phyloP scores from a whole-genome alignment of 2,113 vertebrate genomes.

The Ochotona princeps region DNA sequence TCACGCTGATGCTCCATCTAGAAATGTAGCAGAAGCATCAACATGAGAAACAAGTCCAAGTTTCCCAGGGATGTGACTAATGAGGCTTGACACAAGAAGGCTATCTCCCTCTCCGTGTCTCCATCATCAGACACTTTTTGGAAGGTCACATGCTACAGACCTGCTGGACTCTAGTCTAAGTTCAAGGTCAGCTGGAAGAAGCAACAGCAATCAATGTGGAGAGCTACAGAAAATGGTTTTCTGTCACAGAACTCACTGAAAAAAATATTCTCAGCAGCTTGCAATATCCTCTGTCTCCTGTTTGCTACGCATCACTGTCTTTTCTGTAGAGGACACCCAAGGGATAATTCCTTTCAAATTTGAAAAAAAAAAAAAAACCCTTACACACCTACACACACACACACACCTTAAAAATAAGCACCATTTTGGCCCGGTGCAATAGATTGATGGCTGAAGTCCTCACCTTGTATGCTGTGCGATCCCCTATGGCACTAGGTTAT shows the following conservation, averaged over 20 bases:
- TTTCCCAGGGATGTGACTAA: conserved; percentile 14
- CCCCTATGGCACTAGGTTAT: too few species aligned
- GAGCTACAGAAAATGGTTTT: conserved; percentile 22
- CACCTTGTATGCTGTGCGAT: too few species aligned
- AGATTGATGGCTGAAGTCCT: too few species aligned
- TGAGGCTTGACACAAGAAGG: background rate
- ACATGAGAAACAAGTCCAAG: conserved; percentile 49
- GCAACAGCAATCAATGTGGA: conserved; percentile 16
- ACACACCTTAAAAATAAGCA: too few species aligned
- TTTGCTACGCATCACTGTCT: background rate
- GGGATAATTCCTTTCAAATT: background rate
- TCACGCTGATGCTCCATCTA: conserved; percentile 87
- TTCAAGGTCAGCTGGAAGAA: background rate
- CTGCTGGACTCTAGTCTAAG: background rate
- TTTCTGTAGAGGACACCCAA: background rate
- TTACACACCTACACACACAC: too few species aligned
- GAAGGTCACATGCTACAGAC: background rate
- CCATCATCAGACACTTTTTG: background rate
- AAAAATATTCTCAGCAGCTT: background rate
- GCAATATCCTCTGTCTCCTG: background rate
- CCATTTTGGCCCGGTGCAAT: too few species aligned
- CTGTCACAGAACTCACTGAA: conserved; percentile 4
- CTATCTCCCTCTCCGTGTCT: background rate
- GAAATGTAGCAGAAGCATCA: conserved; percentile 59
- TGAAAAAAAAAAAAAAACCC: conserved; percentile 9